Evolutionary conservation across 2,888 invertebrate species (phyloP), one percentile per base, ranked within the genome.

Genomic region (Sphaerophoria taeniata): DNA sequence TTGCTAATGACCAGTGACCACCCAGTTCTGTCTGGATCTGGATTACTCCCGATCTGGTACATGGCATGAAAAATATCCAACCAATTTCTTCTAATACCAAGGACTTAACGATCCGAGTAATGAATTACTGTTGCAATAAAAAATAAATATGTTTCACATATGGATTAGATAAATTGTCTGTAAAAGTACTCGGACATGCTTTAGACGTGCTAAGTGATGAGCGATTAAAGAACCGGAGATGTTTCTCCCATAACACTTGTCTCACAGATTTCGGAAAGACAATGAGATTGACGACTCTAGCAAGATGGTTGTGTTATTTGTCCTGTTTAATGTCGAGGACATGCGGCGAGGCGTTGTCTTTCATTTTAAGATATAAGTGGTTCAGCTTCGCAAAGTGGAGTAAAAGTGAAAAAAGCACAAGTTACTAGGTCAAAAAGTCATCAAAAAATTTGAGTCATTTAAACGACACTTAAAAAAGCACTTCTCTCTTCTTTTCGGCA

Each of bases 81-180:
- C 24, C 24, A 24, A 24, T 24, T 24, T 24, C 24, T 24, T 24
- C 24, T 24, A 24, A 43, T 9, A 43, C 43, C 12, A 7, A 31
- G 53, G 33, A 6, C 6, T 56, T 34, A 34, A 34, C 55, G n/a
- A 56, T n/a, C 7, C 33, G n/a, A 34, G 34, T 34, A 34, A 34
- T 56, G 55, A 56, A 56, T 56, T 34, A 56, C 7, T n/a, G 3
- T 56, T 56, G 55, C 14, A 7, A 14, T 34, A 34, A 39, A 39
- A 39, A 43, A 34, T n/a, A 56, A 56, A n/a, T 55, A 33, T 55
- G 55, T 5, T 12, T 31, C 6, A 12, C 6, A n/a, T 3, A 55
- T 34, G 33, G 55, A 33, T 33, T 55, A 33, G n/a, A 33, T n/a
- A 55, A 55, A 55, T 55, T n/a, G 33, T n/a, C 33, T 33, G 55